Evolutionary conservation across 2,888 invertebrate genomes (phyloP), one percentile per base, ranked within the genome.

Genomic region (Hydriomena furcata): DNA sequence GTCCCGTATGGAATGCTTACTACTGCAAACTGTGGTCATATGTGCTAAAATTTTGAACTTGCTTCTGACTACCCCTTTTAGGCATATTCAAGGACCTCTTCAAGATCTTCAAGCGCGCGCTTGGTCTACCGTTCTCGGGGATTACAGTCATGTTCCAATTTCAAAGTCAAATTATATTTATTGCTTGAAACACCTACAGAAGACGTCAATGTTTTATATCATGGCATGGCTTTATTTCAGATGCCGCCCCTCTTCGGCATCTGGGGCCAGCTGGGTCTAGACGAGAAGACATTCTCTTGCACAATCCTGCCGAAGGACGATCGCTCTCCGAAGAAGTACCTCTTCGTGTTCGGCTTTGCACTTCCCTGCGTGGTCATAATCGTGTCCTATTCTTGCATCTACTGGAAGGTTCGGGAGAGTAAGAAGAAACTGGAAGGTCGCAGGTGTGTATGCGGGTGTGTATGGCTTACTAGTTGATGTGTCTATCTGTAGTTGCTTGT

Each of bases 351-450:
- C 63, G 97, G 96, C 1, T 96, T 97, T 75, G 92, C 95, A 5
- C 82, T 97, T 13, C 98, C 98, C 0, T 97, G 97, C 68, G 76
- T 95, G 13, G 95, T 96, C 27, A 97, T 97, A 68, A 94, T 96
- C 40, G 92, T 94, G 38, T 96, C 96, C 10, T 97, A 97, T 84
- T 93, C 95, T 3, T 96, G 96, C 83, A 97, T 97, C 60, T 97
- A 95, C 77, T 94, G 94, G 91, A 93, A 93, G 46, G 96, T 97
- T 7, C 82, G 94, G 20, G 92, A 92, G 74, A 95, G 96, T 66
- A 93, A 95, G 65, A 88, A 91, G 60, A 95, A 94, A 74, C 90
- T 96, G 37, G 93, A 93, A 67, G 93, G 94, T 5, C 94, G 96
- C 74, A 92, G 93, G 92, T 93, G 92, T 84, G 91, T 88, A 82